Evolutionary conservation across 2,113 vertebrate genomes (phyloP).

Genomic region (Irena cyanogastra): DNA sequence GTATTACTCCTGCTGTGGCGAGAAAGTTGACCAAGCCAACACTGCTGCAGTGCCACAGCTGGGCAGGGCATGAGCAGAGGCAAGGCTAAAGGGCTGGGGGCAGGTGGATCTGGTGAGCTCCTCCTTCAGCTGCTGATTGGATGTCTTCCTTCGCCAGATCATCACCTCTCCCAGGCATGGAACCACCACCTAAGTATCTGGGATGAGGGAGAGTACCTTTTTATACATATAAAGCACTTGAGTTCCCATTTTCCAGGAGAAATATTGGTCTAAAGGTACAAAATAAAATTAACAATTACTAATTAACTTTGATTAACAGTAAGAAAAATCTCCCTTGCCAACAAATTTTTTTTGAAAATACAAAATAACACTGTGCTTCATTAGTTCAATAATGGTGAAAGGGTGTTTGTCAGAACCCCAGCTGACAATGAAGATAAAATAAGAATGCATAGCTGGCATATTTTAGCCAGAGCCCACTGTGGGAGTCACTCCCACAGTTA

Average conservation of each 20-base stretch:
- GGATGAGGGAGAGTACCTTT: not conserved
- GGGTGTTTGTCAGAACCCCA: not conserved
- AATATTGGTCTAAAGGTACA: not conserved
- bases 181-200: not conserved
- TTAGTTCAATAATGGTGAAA: not conserved
- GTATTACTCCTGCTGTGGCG: not conserved
- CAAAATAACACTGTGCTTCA: not conserved
- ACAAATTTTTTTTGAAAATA: not conserved
- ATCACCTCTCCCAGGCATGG: not conserved
- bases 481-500: conserved; percentile 44
- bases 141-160: not conserved
- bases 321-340: not conserved
- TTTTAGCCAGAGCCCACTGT: conserved; percentile 9
- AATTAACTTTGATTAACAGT: not conserved
- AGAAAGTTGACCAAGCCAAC: not conserved
- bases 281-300: not conserved
- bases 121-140: not conserved
- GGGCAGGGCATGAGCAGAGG: not conserved
- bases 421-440: conserved; percentile 14
- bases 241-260: not conserved
- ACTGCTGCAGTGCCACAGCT: not conserved
- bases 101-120: not conserved
- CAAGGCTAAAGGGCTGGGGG: not conserved
- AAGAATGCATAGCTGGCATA: conserved; percentile 32
- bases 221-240: not conserved